A percentile compares a stretch with the other conserved stretches of the same genome.
Conservation (phyloP, 2,888 invertebrate species). For the Vannuccia rotundouncinata region DNA sequence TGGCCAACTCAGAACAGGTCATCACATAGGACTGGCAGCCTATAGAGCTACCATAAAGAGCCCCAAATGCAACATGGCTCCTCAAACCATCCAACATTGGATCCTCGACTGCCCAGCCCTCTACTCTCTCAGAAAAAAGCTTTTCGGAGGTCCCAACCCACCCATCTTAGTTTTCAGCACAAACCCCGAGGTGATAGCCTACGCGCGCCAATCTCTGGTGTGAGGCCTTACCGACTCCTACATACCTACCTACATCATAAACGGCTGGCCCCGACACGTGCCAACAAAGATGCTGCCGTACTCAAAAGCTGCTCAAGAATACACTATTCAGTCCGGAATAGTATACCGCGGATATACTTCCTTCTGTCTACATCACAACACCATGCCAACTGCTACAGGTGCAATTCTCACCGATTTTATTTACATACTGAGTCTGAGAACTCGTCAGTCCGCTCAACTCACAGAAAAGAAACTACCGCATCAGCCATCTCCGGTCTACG, state of each 20-base stretch:
- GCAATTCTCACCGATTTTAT: background rate
- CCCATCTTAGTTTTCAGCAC: too few species aligned
- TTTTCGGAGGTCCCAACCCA: too few species aligned
- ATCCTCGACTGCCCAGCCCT: too few species aligned
- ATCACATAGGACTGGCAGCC: too few species aligned
- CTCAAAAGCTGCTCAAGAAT: constrained; percentile 24
- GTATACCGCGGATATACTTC: constrained; percentile 5
- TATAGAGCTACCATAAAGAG: too few species aligned
- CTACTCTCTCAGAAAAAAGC: too few species aligned
- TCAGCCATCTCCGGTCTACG: background rate
- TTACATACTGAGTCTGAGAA: background rate
- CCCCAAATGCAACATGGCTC: too few species aligned
- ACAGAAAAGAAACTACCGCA: background rate
- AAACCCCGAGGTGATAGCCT: too few species aligned
- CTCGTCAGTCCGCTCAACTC: constrained; percentile 12
- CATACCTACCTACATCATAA: constrained; percentile 27
- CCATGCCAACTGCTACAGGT: background rate
- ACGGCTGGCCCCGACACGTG: constrained; percentile 28
- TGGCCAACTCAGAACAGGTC: too few species aligned
- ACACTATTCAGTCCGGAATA: constrained; percentile 30
- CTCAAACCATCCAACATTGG: too few species aligned
- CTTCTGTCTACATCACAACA: constrained; percentile 7
- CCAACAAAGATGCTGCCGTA: constrained; percentile 3
- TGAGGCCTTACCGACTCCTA: too few species aligned
- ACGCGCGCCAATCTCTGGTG: too few species aligned